Evolutionary conservation across 64 coral and sea anemone genomes (phyloP), one percentile per base, ranked within the genome.

Genomic region (Stichodactyla mertensii): DNA sequence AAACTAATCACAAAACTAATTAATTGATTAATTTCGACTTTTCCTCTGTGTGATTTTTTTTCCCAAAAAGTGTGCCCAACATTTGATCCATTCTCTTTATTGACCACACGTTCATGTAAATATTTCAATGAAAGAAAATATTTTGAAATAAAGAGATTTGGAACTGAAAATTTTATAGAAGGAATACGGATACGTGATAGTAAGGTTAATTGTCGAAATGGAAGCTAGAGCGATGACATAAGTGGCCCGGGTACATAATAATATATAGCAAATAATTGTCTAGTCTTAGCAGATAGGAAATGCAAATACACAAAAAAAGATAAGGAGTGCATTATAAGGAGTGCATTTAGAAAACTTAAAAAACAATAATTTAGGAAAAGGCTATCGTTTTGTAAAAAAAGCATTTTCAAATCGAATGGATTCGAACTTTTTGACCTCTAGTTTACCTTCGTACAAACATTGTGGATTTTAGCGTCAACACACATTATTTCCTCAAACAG

Each of bases 401-500:
- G 3, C 9, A 66, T 7, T n/a, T 66, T 9, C 18, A 22, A 66
- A 6, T 66, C 62, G 62, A 66, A 66, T 31, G 69, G 24, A 13
- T 74, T 74, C 69, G 69, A 74, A 74, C 24, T 74, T 74, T 74
- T 74, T 26, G 24, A 74, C 69, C 69, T 74, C 27, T 31, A 23
- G 24, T 23, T 6, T 11, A 74, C 23, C 0, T 6, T n/a, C 20
- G 27, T 12, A 23, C 26, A 36, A 31, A 69, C 64, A 36, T 74
- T 27, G 23, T 74, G 36, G 11, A 74, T 74, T 26, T 13, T 2
- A 26, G 22, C 26, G 69, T 74, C 69, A 74, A 74, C 69, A 74
- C 7, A 27, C 69, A 31, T 74, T 74, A 27, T 74, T 28, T 74
- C 69, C 69, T 74, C 69, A 74, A 74, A 74, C 69, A 74, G 69